Conservation (phyloP, 2,888 invertebrate species). For the Drosophila lacicola region DNA sequence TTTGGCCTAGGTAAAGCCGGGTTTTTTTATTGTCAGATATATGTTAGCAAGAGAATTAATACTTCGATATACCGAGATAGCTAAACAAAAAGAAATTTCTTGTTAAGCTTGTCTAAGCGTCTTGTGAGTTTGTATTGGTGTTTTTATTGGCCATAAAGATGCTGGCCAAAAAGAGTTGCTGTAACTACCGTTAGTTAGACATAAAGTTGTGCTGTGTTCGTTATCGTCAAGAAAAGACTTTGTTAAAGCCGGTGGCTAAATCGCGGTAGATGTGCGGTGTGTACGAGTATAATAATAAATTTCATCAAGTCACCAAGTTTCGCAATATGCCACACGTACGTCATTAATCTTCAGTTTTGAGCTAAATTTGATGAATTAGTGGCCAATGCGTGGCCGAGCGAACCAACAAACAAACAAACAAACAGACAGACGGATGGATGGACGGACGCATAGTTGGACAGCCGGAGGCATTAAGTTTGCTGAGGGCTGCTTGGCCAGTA, state of each 20-base stretch:
- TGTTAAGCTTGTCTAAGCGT: slow-evolving; percentile 13
- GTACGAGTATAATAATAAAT: slow-evolving; percentile 66
- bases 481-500: slow-evolving; percentile 32
- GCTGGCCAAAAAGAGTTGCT: slow-evolving; percentile 63
- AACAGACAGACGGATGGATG: slow-evolving; percentile 26
- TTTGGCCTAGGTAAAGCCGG: too few species aligned
- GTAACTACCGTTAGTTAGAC: slow-evolving; percentile 42
- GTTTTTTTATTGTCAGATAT: too few species aligned
- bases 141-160: slow-evolving; percentile 53
- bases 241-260: slow-evolving; percentile 36
- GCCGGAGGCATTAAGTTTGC: slow-evolving; percentile 67
- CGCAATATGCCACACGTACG: slow-evolving; percentile 78
- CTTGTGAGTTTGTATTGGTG: slow-evolving; percentile 38
- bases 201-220: slow-evolving; percentile 45
- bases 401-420: slow-evolving; percentile 48
- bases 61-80: neutral
- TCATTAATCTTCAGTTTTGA: slow-evolving; percentile 78
- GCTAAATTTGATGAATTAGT: slow-evolving; percentile 80
- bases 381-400: slow-evolving; percentile 66
- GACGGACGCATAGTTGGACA: slow-evolving; percentile 38
- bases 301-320: slow-evolving; percentile 79
- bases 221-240: slow-evolving; percentile 8
- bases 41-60: neutral
- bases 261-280: slow-evolving; percentile 27
- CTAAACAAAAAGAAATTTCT: neutral